Percentiles rank a stretch among this genome's conserved stretches.
phyloP scores from a whole-genome alignment of 2,888 invertebrate genomes.

The Sinodicranocentrus sp. region DNA sequence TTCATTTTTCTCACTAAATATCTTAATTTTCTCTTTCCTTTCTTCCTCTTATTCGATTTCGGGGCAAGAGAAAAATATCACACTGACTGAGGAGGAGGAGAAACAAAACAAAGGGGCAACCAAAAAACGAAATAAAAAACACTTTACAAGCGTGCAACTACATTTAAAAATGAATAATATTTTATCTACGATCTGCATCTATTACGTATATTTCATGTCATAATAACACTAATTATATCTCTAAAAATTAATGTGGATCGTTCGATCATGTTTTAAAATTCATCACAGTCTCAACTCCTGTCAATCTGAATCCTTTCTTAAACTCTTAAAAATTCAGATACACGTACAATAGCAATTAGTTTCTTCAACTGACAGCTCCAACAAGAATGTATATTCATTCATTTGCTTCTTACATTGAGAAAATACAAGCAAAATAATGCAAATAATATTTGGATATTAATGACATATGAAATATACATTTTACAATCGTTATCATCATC shows the following conservation, averaged over 20 bases:
- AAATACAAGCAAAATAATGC: no score
- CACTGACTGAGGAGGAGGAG: conserved; percentile 46
- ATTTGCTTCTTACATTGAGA: no score
- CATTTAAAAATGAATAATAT: not conserved
- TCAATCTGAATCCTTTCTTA: conserved; percentile 1
- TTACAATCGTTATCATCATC: no score
- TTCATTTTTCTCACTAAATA: conserved; percentile 19
- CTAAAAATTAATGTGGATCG: conserved; percentile 15
- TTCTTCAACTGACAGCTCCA: no score
- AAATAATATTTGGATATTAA: no score
- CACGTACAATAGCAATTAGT: no score
- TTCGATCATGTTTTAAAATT: conserved; percentile 35
- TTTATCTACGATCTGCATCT: no score
- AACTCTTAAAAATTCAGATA: no score
- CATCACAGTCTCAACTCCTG: conserved; percentile 52
- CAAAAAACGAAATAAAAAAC: not conserved
- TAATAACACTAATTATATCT: not conserved
- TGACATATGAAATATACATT: no score
- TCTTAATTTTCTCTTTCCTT: not conserved
- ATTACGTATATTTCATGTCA: no score
- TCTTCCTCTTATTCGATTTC: conserved; percentile 14
- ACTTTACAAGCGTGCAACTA: not conserved
- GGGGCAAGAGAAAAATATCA: conserved; percentile 40
- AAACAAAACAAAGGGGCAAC: not conserved
- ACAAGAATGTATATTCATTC: no score